Conservation (phyloP, 2,113 vertebrate species). For the Eurystomus gularis region DNA sequence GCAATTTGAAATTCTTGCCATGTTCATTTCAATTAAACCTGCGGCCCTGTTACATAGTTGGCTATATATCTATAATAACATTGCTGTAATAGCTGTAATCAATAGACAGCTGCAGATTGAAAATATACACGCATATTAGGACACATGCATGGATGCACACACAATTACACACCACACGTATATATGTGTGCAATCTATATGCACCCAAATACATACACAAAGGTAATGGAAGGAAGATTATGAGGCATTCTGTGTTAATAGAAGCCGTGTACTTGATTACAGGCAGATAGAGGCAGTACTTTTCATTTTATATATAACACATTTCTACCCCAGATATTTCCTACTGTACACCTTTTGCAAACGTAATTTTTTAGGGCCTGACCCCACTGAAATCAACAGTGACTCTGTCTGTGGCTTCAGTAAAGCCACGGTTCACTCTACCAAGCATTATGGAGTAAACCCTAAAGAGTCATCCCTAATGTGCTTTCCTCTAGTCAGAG, state of each 20-base stretch:
- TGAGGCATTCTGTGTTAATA: neutral
- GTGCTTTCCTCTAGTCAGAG: neutral
- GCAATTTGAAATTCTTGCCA: slow-evolving; percentile 14
- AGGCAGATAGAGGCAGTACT: neutral
- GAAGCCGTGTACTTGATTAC: neutral
- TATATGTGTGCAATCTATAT: neutral
- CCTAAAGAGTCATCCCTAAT: neutral
- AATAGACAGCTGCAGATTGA: neutral
- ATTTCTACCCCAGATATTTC: neutral
- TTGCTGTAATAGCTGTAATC: slow-evolving; percentile 6
- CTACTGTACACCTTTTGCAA: neutral
- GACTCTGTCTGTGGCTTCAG: neutral
- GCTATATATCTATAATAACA: slow-evolving; percentile 18
- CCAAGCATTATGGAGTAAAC: neutral
- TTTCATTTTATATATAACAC: neutral
- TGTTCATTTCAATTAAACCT: slow-evolving; percentile 41
- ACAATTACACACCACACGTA: neutral
- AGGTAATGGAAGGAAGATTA: neutral
- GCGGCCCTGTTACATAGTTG: neutral
- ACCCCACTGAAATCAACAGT: neutral
- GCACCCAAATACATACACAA: neutral
- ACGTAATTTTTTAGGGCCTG: neutral
- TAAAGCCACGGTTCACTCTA: neutral
- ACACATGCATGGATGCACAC: neutral
- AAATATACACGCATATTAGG: neutral